Evolutionary conservation across 2,797 vertebrate species (phyloP), one percentile per base, ranked within the genome.

Genomic region (Rhynchonycteris naso): DNA sequence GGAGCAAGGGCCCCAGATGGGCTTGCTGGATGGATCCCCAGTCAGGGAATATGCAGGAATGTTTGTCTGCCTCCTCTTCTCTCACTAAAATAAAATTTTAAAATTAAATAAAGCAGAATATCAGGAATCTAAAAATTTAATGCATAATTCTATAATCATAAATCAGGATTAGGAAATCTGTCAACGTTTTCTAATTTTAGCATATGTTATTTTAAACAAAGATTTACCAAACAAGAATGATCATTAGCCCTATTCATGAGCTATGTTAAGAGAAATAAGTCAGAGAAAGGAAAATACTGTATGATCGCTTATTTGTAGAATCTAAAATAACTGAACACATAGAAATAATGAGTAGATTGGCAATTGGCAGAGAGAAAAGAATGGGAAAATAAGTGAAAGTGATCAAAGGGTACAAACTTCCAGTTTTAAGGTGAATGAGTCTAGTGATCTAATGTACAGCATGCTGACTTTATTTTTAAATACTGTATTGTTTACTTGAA

Each of bases 171-270:
- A 82, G 81, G 12, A 3, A 93, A 61, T 43, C 26, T 82, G 19
- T 1, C 4, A 85, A 24, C 30, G 1, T 66, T 24, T 38, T 30
- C 68, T 82, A 47, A 58, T 79, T 19, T 90, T 81, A 88, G n/a
- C 5, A 18, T 86, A 30, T 63, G 16, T 65, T 68, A 93, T 92
- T 84, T 84, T 84, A 81, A 91, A 66, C 13, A 80, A 83, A 87
- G 11, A 66, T 7, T 72, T 93, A 71, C 33, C 58, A 54, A 24
- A 72, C 58, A 84, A 82, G 4, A 58, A 68, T 56, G 16, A 82
- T 74, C 33, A 79, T 68, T 80, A 85, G 4, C 13, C 58, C 16
- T 63, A 30, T 52, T 6, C n/a, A 61, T 83, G 26, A 90, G 22
- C 28, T 54, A 15, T 63, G 33, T 7, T 26, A 63, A 87, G 11